Conservation (phyloP, 2,888 invertebrate species). For the Polyommatus iphigenia region DNA sequence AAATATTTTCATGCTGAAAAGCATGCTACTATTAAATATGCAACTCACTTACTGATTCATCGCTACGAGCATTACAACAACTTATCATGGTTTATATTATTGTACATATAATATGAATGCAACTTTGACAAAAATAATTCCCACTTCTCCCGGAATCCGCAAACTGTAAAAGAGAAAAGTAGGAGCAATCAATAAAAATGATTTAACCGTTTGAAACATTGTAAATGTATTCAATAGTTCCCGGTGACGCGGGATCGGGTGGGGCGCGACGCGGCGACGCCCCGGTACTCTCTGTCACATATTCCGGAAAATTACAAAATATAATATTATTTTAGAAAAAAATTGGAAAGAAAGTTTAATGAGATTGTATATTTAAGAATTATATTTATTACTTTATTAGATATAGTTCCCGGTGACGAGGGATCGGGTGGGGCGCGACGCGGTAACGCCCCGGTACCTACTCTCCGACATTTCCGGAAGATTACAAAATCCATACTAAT, state of each 20-base stretch:
- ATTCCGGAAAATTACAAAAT: background rate
- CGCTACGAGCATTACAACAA: background rate
- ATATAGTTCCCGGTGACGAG: too few relatives aligned
- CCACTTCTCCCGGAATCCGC: background rate
- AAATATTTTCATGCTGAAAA: too few relatives aligned
- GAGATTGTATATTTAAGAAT: too few relatives aligned
- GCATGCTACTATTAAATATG: background rate
- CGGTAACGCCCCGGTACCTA: too few relatives aligned
- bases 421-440: too few relatives aligned
- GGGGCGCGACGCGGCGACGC: constrained; percentile 8
- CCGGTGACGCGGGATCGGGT: constrained; percentile 2
- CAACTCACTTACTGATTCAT: background rate
- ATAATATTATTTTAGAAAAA: background rate
- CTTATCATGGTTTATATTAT: background rate
- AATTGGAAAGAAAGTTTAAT: too few relatives aligned
- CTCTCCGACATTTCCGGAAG: too few relatives aligned
- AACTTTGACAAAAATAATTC: background rate
- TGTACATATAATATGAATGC: too few relatives aligned
- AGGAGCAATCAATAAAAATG: constrained; percentile 23
- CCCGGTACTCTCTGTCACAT: background rate
- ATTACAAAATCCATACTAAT: too few relatives aligned
- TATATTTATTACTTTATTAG: too few relatives aligned
- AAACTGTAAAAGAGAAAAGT: background rate
- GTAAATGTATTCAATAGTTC: constrained; percentile 34
- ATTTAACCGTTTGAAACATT: constrained; percentile 29